A percentile compares a stretch with the other conserved stretches of the same genome.
Conservation (phyloP, 2,797 vertebrate genomes). For the Anguilla marmorata region DNA sequence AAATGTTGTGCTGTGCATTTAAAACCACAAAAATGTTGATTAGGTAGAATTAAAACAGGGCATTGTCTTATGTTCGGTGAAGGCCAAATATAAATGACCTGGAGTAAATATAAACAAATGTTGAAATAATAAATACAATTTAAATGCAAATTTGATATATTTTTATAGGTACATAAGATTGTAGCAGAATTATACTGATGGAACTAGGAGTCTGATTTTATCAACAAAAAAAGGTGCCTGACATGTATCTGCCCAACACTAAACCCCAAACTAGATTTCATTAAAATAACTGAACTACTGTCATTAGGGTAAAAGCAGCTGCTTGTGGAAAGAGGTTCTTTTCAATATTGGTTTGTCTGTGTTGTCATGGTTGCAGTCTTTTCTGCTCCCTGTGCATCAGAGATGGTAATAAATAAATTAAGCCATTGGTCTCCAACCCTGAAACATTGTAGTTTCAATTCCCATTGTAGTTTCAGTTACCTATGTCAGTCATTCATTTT, state of each 20-base stretch:
- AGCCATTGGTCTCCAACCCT: background rate
- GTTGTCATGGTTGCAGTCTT: constrained; percentile 2
- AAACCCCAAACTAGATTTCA: background rate
- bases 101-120: constrained; percentile 23
- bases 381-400: constrained; percentile 4
- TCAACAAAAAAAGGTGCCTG: background rate
- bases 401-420: background rate
- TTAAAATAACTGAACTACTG: background rate
- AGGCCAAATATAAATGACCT: constrained; percentile 26
- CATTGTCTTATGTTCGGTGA: constrained; percentile 22
- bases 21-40: constrained; percentile 11
- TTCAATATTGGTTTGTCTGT: background rate
- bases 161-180: constrained; percentile 27
- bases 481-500: background rate
- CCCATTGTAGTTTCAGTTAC: background rate
- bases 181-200: constrained; percentile 7
- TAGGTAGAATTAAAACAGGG: constrained; percentile 13
- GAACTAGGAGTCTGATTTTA: constrained; percentile 11
- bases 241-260: background rate
- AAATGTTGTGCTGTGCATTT: background rate
- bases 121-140: constrained; percentile 21
- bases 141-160: constrained; percentile 8
- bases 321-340: background rate
- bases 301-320: background rate
- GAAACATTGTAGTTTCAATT: background rate